Evolutionary conservation across 37 sponge, comb jelly and placozoan species (phyloP).

Genomic region (Oscarella lobularis): DNA sequence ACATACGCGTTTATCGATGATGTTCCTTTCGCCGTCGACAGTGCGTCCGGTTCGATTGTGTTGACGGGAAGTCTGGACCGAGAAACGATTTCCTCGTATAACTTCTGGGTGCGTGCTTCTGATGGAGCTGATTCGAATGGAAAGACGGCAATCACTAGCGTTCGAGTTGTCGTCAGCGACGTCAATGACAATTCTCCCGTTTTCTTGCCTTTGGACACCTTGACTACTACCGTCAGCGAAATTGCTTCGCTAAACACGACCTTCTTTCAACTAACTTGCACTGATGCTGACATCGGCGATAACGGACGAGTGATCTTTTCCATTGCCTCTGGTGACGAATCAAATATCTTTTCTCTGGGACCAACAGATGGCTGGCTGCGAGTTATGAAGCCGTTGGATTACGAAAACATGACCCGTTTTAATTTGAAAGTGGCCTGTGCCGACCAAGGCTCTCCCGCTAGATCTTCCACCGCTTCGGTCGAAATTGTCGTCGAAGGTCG

Average conservation of each 20-base stretch:
- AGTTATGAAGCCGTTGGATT: neutral
- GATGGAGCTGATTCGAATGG: neutral
- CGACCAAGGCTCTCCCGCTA: neutral
- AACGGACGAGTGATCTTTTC: neutral
- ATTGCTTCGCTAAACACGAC: no score
- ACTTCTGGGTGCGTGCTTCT: neutral
- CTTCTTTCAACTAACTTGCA: slow-evolving; percentile 5
- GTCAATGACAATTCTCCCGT: slow-evolving; percentile 1
- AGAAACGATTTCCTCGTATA: neutral
- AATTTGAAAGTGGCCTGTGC: neutral
- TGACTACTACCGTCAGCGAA: neutral
- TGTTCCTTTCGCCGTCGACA: neutral
- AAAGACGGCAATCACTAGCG: neutral
- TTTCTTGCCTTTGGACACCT: neutral
- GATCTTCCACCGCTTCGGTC: neutral
- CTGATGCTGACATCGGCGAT: neutral
- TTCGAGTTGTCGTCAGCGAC: neutral
- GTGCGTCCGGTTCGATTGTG: neutral
- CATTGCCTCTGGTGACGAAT: neutral
- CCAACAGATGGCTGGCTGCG: slow-evolving; percentile 15
- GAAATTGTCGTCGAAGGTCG: neutral
- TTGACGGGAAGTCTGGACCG: slow-evolving; percentile 2
- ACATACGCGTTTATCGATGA: slow-evolving; percentile 16
- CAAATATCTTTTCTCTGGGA: neutral
- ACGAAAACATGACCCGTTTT: neutral